Evolutionary conservation across 2,888 invertebrate species (phyloP).

Genomic region (Onthophagus sagittarius): DNA sequence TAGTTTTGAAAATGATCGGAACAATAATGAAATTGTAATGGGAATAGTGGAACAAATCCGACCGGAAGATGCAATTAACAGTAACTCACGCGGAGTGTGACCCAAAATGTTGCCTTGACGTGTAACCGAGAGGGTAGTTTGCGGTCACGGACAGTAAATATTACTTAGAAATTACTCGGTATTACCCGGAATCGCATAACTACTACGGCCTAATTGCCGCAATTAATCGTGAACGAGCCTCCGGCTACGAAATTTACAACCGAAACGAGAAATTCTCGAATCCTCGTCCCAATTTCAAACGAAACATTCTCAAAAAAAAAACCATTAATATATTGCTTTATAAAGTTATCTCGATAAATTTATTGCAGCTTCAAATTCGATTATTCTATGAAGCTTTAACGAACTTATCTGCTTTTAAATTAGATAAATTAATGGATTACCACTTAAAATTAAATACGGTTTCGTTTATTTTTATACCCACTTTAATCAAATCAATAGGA

Average conservation of each 20-base stretch:
- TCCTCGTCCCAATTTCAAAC: background rate
- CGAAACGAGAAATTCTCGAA: background rate
- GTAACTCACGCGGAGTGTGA: background rate
- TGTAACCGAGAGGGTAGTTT: background rate
- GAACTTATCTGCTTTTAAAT: no score
- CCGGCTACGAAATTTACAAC: background rate
- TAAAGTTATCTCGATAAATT: background rate
- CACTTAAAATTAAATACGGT: no score
- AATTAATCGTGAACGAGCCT: background rate
- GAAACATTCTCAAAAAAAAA: background rate
- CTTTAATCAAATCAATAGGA: no score
- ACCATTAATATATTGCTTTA: background rate
- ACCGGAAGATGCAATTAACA: background rate
- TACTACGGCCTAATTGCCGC: background rate
- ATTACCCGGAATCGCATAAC: background rate
- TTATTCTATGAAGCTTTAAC: no score
- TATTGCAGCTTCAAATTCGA: no score
- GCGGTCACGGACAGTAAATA: background rate
- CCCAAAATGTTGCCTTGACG: background rate
- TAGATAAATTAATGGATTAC: no score
- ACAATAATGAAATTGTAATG: no score
- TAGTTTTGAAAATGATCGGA: no score
- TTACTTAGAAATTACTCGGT: background rate
- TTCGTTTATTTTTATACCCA: no score
- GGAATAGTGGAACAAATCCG: background rate